Conservation (phyloP, 2,888 invertebrate genomes). For the Leptarthrus brevirostris region DNA sequence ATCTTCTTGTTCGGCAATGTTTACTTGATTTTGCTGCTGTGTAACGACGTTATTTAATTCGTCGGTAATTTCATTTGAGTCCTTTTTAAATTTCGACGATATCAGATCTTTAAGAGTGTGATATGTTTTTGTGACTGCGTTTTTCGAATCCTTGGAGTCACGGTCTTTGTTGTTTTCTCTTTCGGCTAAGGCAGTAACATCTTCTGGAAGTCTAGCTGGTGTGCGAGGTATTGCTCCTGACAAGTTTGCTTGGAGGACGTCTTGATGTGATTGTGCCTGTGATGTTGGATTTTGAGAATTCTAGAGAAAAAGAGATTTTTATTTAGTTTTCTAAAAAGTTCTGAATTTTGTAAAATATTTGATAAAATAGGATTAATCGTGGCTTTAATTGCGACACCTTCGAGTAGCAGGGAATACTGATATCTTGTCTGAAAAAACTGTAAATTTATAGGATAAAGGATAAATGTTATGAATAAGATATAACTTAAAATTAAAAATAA, state of each 20-base stretch:
- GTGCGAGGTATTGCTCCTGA: slow-evolving; percentile 65
- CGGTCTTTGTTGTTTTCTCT: slow-evolving; percentile 71
- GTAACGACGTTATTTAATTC: slow-evolving; percentile 64
- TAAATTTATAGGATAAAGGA: too few relatives aligned
- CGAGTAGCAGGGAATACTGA: too few relatives aligned
- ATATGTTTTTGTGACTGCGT: slow-evolving; percentile 82
- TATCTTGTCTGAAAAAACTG: too few relatives aligned
- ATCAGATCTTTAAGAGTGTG: slow-evolving; percentile 87
- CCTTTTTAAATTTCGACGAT: slow-evolving; percentile 80
- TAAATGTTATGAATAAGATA: too few relatives aligned
- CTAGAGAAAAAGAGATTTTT: slow-evolving; percentile 34
- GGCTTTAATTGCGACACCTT: too few relatives aligned
- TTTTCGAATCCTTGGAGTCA: slow-evolving; percentile 67
- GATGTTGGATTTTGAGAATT: slow-evolving; percentile 51
- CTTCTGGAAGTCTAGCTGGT: slow-evolving; percentile 65
- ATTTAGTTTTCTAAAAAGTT: background rate
- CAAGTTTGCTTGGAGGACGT: slow-evolving; percentile 57
- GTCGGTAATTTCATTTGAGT: slow-evolving; percentile 68
- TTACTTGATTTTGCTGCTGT: slow-evolving; percentile 50
- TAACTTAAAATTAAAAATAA: too few relatives aligned
- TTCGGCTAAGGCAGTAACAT: slow-evolving; percentile 73
- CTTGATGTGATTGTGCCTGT: slow-evolving; percentile 59
- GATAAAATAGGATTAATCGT: too few relatives aligned
- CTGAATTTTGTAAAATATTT: too few relatives aligned
- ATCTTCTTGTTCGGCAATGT: slow-evolving; percentile 58